Evolutionary conservation across 2,888 invertebrate species (phyloP).

Genomic region (Aphrophora alni): DNA sequence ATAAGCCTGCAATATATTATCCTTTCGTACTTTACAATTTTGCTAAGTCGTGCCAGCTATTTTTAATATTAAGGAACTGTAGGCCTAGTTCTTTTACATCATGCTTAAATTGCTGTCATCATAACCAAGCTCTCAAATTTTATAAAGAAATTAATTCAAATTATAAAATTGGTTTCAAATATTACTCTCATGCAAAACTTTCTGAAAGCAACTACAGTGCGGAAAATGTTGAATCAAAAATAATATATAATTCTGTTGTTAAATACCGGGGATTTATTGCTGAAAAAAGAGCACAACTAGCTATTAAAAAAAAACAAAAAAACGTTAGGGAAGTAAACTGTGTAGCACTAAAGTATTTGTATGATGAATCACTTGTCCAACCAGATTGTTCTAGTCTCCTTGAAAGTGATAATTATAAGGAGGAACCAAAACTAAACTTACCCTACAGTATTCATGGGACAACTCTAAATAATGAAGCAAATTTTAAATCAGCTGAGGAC

Average conservation of each 20-base stretch:
- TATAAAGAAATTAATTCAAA: not conserved
- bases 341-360: not conserved
- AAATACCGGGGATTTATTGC: not conserved
- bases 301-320: not conserved
- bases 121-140: not conserved
- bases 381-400: too few relatives aligned
- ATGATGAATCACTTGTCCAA: too few relatives aligned
- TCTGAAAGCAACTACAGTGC: not conserved
- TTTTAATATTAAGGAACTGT: not conserved
- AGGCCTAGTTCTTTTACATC: not conserved
- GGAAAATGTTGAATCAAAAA: not conserved
- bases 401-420: too few relatives aligned
- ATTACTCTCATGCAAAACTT: not conserved
- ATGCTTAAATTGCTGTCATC: not conserved
- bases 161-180: not conserved
- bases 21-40: not conserved
- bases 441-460: not conserved
- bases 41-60: not conserved
- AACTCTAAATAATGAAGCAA: not conserved
- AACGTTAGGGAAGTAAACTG: not conserved
- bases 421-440: not conserved
- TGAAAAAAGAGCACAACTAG: not conserved
- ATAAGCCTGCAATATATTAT: not conserved
- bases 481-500: not conserved
- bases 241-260: not conserved